Evolutionary conservation across 2,113 vertebrate species (phyloP).

Genomic region (Anarrhichthys ocellatus): DNA sequence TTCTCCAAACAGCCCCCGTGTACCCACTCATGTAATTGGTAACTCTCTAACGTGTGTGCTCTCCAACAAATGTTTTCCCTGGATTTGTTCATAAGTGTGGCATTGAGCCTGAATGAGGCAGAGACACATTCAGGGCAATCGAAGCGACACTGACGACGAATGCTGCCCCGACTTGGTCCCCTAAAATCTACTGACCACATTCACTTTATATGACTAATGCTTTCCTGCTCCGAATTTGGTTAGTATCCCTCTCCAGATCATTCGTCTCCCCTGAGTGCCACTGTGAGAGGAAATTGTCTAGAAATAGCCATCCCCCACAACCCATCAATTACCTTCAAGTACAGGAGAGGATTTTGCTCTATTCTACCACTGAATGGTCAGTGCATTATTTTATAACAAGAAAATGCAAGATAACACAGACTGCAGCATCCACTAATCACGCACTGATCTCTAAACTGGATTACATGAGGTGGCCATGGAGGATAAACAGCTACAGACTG

Average conservation of each 20-base stretch:
- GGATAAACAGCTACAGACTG: conserved; percentile 12
- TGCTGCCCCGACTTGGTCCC: conserved; percentile 32
- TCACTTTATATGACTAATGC: conserved; percentile 50
- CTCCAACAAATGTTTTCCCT: conserved; percentile 26
- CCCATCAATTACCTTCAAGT: conserved; percentile 44
- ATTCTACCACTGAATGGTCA: not conserved
- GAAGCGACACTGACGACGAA: not conserved
- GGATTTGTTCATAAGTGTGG: not conserved
- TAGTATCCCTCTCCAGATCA: conserved; percentile 44
- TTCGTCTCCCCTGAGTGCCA: conserved; percentile 37
- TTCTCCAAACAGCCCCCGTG: conserved; percentile 2
- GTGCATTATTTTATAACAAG: conserved; percentile 14
- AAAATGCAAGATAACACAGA: conserved; percentile 4
- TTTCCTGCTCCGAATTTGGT: conserved; percentile 66
- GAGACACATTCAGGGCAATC: conserved; percentile 17
- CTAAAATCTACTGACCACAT: conserved; percentile 15
- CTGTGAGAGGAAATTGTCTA: conserved; percentile 35
- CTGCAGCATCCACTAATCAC: conserved; percentile 35
- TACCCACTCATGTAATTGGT: not conserved
- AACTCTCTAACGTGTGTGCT: not conserved
- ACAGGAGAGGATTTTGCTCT: not conserved
- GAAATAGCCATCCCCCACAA: conserved; percentile 42
- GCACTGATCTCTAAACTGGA: conserved; percentile 45
- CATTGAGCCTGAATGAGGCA: conserved; percentile 16
- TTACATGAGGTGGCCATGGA: conserved; percentile 16